These are phyloP conservation scores for Etheostoma perlongum DNA, from an alignment of 2,797 vertebrate species.

Conservation along the genomic window DNA sequence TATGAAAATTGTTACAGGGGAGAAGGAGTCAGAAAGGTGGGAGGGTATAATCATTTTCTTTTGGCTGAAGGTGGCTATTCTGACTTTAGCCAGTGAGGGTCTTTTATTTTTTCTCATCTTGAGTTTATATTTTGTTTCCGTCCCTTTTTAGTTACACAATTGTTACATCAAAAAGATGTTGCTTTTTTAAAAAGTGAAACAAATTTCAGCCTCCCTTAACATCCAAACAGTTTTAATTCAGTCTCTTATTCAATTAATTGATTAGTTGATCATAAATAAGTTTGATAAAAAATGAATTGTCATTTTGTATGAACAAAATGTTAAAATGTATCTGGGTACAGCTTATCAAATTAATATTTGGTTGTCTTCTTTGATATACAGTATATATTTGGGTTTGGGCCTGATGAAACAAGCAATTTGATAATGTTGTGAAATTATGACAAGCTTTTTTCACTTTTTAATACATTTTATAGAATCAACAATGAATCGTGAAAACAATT, in stretches of 20 bases:
- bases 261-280: neutral
- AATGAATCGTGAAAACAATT: neutral
- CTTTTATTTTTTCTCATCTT: neutral
- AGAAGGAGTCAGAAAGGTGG: neutral
- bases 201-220: no score
- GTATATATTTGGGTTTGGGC: neutral
- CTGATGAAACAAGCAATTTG: neutral
- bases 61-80: neutral
- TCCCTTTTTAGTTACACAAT: neutral
- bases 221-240: no score
- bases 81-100: neutral
- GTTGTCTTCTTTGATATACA: neutral
- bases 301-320: neutral
- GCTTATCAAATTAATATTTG: neutral
- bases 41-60: neutral
- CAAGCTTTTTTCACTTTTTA: neutral
- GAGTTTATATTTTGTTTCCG: neutral
- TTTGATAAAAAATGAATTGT: neutral
- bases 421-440: neutral
- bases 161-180: neutral
- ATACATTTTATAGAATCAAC: neutral
- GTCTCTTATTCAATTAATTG: no score
- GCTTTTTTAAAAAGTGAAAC: no score
- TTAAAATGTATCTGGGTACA: neutral
- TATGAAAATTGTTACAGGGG: neutral